A percentile compares a stretch with the other conserved stretches of the same genome.
Conservation (phyloP, 2,797 vertebrate species). For the Taeniopygia guttata region DNA sequence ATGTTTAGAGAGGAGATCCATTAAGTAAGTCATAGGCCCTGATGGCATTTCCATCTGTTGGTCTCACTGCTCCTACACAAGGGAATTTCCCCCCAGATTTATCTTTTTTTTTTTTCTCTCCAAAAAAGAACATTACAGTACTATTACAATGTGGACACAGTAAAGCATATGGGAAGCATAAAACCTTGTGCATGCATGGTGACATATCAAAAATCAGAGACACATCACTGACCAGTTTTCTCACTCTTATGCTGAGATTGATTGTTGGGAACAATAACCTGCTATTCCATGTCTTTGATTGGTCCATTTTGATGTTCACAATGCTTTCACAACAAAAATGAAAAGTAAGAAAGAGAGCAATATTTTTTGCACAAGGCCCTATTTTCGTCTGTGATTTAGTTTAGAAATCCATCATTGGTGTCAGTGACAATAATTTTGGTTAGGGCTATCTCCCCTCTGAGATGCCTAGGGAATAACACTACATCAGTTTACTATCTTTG, state of each 20-base stretch:
- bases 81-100: neutral
- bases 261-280: neutral
- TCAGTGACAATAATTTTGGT: neutral
- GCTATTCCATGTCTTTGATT: neutral
- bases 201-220: neutral
- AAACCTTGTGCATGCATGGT: neutral
- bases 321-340: neutral
- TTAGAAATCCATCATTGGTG: neutral
- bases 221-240: neutral
- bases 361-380: neutral
- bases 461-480: neutral
- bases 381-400: neutral
- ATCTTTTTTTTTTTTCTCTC: neutral
- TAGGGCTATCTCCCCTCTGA: neutral
- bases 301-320: neutral
- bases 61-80: neutral
- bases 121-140: neutral
- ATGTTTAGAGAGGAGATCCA: neutral
- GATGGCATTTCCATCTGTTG: neutral
- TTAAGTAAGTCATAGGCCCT: neutral
- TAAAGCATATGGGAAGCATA: neutral
- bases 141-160: neutral
- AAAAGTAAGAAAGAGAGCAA: neutral
- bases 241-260: neutral
- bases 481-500: neutral